Evolutionary conservation across 2,113 vertebrate species (phyloP), one percentile per base, ranked within the genome.

Genomic region (human (Homo sapiens)): DNA sequence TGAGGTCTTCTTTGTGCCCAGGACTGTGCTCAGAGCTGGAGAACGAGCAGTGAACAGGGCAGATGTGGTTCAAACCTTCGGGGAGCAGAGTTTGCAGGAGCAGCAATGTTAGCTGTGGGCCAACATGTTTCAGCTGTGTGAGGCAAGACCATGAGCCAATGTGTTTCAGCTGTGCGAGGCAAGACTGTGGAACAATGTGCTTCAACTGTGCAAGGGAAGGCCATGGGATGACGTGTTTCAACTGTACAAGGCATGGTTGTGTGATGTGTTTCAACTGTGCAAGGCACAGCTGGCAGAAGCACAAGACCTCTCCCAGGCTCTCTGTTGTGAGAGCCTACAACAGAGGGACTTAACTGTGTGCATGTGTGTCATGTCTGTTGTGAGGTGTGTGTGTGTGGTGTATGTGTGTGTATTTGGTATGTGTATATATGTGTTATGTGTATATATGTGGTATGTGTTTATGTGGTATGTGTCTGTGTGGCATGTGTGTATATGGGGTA

Each of bases 71-170:
- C 40, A 22, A 78, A n/a, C 5, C 13, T 38, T 25, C 13, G 38
- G 1, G 23, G 11, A 35, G 16, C 35, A 6, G 43, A 61, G 43
- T 70, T 50, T 57, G 1, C 45, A 50, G 75, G 59, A 87, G 52
- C 40, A 25, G n/a, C 0, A 43, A 73, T 6, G 12, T 4, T 1
- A 25, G 35, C n/a, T 20, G 0, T 2, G 50, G 25, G 17, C 25
- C 22, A 11, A 22, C 1, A 0, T 38, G 0, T 81, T 32, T 61
- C 40, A 84, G 1, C 61, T 30, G 30, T 30, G 27, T 14, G 12
- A 64, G 27, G 12, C 30, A 30, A 30, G 61, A 64, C 43, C 20
- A 0, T 2, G 59, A 16, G 17, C 14, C 9, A 10, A 20, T 0
- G 1, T 40, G 0, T 79, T 30, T 57, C 38, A 83, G 1, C 17